Conservation (phyloP, 2,113 vertebrate species). For the Origma solitaria region DNA sequence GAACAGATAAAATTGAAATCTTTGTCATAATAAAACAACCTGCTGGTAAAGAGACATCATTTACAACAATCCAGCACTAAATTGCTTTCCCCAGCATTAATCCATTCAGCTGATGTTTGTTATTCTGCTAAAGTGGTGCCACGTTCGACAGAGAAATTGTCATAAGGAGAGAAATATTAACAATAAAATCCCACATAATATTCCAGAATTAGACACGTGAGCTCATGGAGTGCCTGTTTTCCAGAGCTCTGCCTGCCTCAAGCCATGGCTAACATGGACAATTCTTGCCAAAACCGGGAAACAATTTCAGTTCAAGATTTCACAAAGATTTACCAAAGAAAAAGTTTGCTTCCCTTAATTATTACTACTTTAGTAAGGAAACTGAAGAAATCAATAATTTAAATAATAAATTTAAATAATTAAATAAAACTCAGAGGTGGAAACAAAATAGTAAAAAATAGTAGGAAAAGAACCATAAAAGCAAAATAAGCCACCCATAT, state of each 20-base stretch:
- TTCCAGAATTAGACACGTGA: background rate
- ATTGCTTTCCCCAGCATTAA: slow-evolving; percentile 15
- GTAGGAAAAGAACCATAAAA: background rate
- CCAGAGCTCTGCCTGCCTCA: background rate
- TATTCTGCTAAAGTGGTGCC: slow-evolving; percentile 13
- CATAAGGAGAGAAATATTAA: slow-evolving; percentile 16
- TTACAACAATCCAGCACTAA: slow-evolving; percentile 18
- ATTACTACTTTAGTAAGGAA: background rate
- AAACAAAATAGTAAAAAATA: background rate
- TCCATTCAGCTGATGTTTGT: slow-evolving; percentile 13
- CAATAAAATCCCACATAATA: background rate
- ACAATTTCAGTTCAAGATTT: background rate
- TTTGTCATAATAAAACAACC: slow-evolving; percentile 45
- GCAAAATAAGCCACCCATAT: background rate
- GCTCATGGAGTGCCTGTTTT: background rate
- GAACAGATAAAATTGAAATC: slow-evolving; percentile 26
- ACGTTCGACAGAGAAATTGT: background rate
- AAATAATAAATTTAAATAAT: background rate
- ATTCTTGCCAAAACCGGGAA: background rate
- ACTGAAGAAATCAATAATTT: background rate
- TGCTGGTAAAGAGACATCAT: slow-evolving; percentile 26
- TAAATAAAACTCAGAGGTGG: background rate
- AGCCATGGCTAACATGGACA: background rate
- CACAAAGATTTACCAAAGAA: background rate
- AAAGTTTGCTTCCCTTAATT: background rate